Percentiles rank a stretch among this genome's conserved stretches.
These are phyloP conservation scores for Listronotus oregonensis DNA, from an alignment of 1,140 invertebrate species.

Conservation along the genomic window DNA sequence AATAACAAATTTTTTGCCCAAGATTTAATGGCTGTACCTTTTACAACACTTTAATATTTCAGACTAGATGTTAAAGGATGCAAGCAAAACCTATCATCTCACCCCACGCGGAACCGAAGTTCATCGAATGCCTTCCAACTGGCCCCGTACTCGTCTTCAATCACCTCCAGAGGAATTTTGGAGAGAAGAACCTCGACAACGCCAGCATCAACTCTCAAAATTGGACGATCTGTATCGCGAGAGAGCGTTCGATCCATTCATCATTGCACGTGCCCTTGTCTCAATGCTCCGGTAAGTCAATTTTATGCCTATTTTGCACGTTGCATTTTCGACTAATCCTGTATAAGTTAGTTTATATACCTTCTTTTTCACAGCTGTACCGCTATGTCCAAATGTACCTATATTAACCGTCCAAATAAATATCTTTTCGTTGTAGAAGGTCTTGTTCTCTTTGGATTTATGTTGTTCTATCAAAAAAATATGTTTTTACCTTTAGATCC, in stretches of 20 bases:
- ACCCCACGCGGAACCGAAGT: conserved; percentile 57
- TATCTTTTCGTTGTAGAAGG: too few relatives aligned
- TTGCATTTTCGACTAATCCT: too few relatives aligned
- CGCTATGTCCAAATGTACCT: too few relatives aligned
- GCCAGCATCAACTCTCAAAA: conserved; percentile 72
- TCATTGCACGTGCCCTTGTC: conserved; percentile 64
- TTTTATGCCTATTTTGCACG: neutral
- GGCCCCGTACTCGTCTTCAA: conserved; percentile 60
- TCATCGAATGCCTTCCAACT: conserved; percentile 65
- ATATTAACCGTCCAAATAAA: too few relatives aligned
- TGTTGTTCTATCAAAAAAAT: too few relatives aligned
- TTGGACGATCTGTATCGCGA: conserved; percentile 75
- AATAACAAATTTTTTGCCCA: too few relatives aligned
- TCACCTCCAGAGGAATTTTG: conserved; percentile 58
- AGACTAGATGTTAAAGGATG: conserved; percentile 61
- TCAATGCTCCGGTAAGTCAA: conserved; percentile 54
- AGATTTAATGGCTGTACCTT: too few relatives aligned
- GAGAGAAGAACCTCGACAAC: conserved; percentile 76
- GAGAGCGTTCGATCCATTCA: conserved; percentile 71
- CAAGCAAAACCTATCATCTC: conserved; percentile 58
- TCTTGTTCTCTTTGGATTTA: too few relatives aligned
- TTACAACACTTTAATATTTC: conserved; percentile 29
- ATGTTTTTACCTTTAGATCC: too few relatives aligned
- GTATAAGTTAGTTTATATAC: too few relatives aligned
- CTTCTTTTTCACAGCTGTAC: too few relatives aligned